Evolutionary conservation across 2,888 invertebrate genomes (phyloP).

Genomic region (Pycnomerus fuliginosus): DNA sequence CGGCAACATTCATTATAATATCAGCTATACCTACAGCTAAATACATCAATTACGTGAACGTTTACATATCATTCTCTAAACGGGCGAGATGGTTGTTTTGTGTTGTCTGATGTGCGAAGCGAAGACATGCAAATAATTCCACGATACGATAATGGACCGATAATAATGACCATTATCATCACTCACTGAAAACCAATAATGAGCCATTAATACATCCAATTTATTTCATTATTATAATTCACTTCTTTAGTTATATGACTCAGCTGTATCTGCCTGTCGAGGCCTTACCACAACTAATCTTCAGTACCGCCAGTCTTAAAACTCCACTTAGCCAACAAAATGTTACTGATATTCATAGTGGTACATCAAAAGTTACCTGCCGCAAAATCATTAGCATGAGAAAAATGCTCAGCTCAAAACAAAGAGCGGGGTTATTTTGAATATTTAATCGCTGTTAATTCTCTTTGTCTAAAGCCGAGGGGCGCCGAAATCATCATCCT

Average conservation of each 20-base stretch:
- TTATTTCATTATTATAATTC: conserved; percentile 55
- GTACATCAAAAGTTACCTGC: conserved; percentile 37
- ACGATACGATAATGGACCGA: conserved; percentile 40
- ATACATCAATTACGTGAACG: conserved; percentile 37
- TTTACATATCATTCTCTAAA: conserved; percentile 27
- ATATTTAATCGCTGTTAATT: conserved; percentile 15
- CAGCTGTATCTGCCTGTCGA: conserved; percentile 36
- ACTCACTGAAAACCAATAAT: conserved; percentile 52
- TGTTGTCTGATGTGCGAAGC: conserved; percentile 2
- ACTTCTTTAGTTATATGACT: conserved; percentile 47
- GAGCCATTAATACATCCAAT: conserved; percentile 53
- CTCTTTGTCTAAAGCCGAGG: conserved; percentile 5
- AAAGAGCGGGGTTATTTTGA: conserved; percentile 23
- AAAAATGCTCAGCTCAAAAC: conserved; percentile 39
- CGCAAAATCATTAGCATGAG: conserved; percentile 50
- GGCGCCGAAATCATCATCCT: conserved; percentile 2
- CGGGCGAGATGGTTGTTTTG: conserved; percentile 10
- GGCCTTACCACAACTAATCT: conserved; percentile 19
- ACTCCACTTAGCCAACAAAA: conserved; percentile 5
- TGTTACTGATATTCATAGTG: conserved; percentile 19
- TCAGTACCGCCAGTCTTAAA: conserved; percentile 3
- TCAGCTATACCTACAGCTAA: conserved; percentile 37
- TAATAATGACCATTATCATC: conserved; percentile 51
- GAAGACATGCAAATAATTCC: conserved; percentile 40
- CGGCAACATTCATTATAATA: conserved; percentile 41